Evolutionary conservation across 2,888 invertebrate genomes (phyloP), one percentile per base, ranked within the genome.

Genomic region (Phortica magna): DNA sequence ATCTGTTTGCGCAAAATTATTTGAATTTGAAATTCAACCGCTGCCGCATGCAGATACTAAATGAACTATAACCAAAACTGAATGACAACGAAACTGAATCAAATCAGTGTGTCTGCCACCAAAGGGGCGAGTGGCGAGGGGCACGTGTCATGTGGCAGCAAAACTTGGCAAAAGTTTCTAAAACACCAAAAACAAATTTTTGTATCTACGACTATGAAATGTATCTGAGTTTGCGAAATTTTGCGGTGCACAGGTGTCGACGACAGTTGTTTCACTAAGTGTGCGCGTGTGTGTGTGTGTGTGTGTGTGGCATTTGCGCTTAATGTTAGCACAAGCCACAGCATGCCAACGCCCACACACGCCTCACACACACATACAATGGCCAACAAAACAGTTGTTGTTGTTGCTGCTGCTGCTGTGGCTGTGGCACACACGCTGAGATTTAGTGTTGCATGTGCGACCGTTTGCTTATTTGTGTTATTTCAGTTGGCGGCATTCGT

Each of bases 241-340:
- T 59, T 71, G 70, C 31, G 53, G 64, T 88, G 84, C 87, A 84
- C 85, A 86, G 85, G 85, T 86, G 85, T 85, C 86, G 88, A 80
- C 84, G 87, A 78, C 85, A 87, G 87, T 88, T 85, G 88, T 85
- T 85, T 83, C 81, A 83, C 82, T 78, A 81, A 79, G 39, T 61
- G 77, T 70, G 75, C 71, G 55, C 73, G 79, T 22, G 14, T 73
- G 31, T 43, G 31, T 31, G 7, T 31, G 42, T 64, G 17, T 64
- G 85, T 64, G 64, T 53, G 19, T 64, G 85, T 84, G 84, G 82
- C 88, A 88, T 82, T 87, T 85, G 85, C 83, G 85, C 84, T 87
- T 85, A 85, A 85, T 85, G 88, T 83, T 85, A 65, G 75, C 77
- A 77, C 70, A 81, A 17, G 77, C 80, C 39, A 65, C 39, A 17